Evolutionary conservation across 2,113 vertebrate species (phyloP).

Genomic region (Anser cygnoides): DNA sequence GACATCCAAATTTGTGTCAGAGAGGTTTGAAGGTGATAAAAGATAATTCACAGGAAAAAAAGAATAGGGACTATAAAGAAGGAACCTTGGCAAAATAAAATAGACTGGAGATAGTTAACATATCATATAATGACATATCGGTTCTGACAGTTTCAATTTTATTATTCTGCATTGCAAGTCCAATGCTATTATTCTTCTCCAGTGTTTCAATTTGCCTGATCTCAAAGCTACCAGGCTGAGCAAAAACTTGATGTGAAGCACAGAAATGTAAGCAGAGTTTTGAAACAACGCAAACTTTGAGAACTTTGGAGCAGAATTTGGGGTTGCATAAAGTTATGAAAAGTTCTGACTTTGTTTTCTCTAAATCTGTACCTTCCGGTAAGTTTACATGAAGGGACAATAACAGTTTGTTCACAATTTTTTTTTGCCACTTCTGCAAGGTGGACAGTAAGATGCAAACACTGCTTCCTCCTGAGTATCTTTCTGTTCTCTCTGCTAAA

Average conservation of each 20-base stretch:
- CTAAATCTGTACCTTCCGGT: neutral
- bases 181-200: neutral
- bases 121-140: neutral
- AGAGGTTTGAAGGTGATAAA: neutral
- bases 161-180: neutral
- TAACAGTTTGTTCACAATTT: neutral
- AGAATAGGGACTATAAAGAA: neutral
- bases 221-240: neutral
- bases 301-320: neutral
- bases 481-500: neutral
- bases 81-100: neutral
- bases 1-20: neutral
- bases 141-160: neutral
- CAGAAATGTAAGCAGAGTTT: neutral
- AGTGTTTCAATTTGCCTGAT: neutral
- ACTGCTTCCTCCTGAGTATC: neutral
- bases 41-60: neutral
- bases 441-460: neutral
- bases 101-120: neutral
- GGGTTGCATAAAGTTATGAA: neutral
- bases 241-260: neutral
- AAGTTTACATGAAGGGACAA: neutral
- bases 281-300: neutral
- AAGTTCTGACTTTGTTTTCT: neutral
- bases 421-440: neutral